These are phyloP conservation scores for Tenthredo scrophulariae DNA, from an alignment of 2,888 invertebrate genomes.

Conservation along the genomic window DNA sequence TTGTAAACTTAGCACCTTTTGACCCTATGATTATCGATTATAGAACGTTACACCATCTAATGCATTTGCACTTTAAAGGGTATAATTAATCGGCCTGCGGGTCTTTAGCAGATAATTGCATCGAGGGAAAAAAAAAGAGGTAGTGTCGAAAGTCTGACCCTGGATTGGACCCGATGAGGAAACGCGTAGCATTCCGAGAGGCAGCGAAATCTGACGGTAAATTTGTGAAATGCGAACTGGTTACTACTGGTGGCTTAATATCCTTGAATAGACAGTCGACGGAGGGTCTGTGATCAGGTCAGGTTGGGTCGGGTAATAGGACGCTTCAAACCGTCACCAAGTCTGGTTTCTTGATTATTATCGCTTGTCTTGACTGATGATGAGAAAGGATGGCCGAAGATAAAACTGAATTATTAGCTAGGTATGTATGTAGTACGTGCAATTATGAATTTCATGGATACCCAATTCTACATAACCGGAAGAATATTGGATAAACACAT, in stretches of 20 bases:
- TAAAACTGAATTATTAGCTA: conserved; percentile 38
- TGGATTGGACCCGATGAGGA: conserved; percentile 8
- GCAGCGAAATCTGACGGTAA: conserved; percentile 44
- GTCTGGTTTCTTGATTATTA: not conserved
- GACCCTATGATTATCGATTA: conserved; percentile 31
- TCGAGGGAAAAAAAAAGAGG: not conserved
- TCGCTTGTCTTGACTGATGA: not conserved
- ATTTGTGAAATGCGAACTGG: conserved; percentile 28
- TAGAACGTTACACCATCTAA: conserved; percentile 1
- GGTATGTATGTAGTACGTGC: conserved; percentile 4
- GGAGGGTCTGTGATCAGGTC: conserved; percentile 37
- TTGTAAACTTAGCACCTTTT: conserved; percentile 26
- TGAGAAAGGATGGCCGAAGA: conserved; percentile 32
- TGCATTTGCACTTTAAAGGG: conserved; percentile 26
- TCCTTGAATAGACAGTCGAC: conserved; percentile 33
- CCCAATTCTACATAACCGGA: not conserved
- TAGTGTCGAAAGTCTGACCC: conserved; percentile 20
- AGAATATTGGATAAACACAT: not conserved
- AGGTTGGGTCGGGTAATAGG: not conserved
- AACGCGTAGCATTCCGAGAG: conserved; percentile 15
- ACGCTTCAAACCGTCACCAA: conserved; percentile 26
- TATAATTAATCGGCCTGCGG: conserved; percentile 29
- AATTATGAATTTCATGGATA: not conserved
- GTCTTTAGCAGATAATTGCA: conserved; percentile 24
- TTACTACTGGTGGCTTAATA: conserved; percentile 35